A percentile compares a stretch with the other conserved stretches of the same genome.
Conservation (phyloP, 1,140 invertebrate species). For the Tetramorium parvispinum region DNA sequence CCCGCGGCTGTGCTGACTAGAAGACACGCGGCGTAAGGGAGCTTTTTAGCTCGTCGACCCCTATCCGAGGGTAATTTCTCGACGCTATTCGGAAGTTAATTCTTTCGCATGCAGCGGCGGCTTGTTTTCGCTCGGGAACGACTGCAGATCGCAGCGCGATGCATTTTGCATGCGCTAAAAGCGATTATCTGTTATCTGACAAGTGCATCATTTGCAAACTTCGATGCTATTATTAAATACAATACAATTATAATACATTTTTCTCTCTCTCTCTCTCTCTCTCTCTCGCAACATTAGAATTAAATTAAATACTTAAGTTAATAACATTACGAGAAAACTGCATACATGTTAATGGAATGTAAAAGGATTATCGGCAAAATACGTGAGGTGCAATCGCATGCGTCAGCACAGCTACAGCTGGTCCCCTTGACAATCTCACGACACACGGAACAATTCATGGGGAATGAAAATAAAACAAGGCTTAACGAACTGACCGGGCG, state of each 20-base stretch:
- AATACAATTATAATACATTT: neutral
- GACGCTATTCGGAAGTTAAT: neutral
- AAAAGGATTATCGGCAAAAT: slow-evolving; percentile 29
- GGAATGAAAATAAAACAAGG: slow-evolving; percentile 41
- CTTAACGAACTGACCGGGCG: slow-evolving; percentile 46
- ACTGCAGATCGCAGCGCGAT: neutral
- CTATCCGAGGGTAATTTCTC: slow-evolving; percentile 20
- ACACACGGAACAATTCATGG: slow-evolving; percentile 38
- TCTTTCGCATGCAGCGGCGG: neutral
- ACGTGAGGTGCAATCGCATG: neutral
- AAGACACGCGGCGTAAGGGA: slow-evolving; percentile 34
- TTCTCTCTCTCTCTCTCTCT: no score
- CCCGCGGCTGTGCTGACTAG: slow-evolving; percentile 1
- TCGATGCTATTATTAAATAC: neutral
- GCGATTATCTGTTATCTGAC: no score
- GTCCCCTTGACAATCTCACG: neutral
- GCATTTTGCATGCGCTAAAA: neutral
- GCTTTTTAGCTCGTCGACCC: slow-evolving; percentile 37
- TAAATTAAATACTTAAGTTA: neutral
- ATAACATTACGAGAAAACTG: neutral
- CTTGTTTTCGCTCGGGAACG: neutral
- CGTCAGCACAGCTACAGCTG: neutral
- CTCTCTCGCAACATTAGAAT: neutral
- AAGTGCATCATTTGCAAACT: neutral
- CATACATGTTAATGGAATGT: neutral